These are phyloP conservation scores for Pituophis catenifer DNA, from an alignment of 2,113 vertebrate species.

Conservation along the genomic window DNA sequence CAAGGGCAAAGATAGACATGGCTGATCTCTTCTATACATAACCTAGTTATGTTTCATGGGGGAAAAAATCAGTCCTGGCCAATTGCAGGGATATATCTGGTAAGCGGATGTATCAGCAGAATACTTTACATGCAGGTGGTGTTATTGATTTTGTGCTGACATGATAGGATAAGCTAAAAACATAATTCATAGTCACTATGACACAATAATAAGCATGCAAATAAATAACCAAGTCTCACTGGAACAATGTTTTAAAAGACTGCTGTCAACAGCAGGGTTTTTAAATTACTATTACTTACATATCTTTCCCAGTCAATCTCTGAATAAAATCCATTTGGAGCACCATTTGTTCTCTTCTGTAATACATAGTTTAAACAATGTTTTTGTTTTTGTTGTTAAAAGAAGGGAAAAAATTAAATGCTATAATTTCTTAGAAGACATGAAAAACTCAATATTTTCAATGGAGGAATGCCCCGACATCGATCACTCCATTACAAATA, in stretches of 20 bases:
- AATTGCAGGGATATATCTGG: background rate
- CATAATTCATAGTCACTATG: background rate
- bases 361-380: slow-evolving; percentile 51
- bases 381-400: background rate
- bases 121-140: background rate
- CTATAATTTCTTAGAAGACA: slow-evolving; percentile 12
- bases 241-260: background rate
- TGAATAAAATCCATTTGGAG: slow-evolving; percentile 94
- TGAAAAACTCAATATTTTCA: background rate
- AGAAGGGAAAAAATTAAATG: background rate
- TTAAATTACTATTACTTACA: slow-evolving; percentile 74
- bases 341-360: slow-evolving; percentile 94
- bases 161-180: background rate
- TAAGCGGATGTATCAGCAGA: background rate
- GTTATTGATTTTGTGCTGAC: background rate
- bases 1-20: background rate
- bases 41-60: background rate
- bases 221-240: background rate
- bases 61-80: no score
- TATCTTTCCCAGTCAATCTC: slow-evolving; percentile 99
- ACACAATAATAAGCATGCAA: background rate
- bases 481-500: background rate
- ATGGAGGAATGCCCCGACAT: background rate
- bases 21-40: background rate
- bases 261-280: background rate